Evolutionary conservation across 2,888 invertebrate genomes (phyloP), one percentile per base, ranked within the genome.

Genomic region (Torymus aiolomorphi): DNA sequence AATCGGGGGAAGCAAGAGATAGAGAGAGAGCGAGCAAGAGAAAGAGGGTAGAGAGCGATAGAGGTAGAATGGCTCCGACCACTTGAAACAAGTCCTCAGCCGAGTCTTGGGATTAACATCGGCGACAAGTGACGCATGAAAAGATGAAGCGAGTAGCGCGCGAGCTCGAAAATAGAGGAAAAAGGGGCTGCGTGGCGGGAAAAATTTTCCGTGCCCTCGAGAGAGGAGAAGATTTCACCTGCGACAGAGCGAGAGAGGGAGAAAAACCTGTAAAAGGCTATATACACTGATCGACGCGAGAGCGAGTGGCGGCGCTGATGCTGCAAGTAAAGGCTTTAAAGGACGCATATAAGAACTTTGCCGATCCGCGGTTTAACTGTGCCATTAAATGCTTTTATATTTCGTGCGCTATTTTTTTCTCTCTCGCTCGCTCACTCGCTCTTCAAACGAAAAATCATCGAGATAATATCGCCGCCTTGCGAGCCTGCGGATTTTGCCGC

Each of bases 321-420:
- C 66, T 72, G 77, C 67, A 72, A 59, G 59, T 72, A 61, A 78
- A 59, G 72, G 67, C 52, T 76, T 65, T 61, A n/a, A 65, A 65
- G 74, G 65, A 20, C 71, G 78, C 67, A 42, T 56, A 62, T 70
- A 76, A 63, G 70, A 78, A 72, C 59, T 71, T 66, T 56, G 59
- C 59, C 57, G 52, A 67, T 69, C 20, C 24, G 62, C 31, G 49
- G 31, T 77, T 70, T 71, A 71, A 77, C 77, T 54, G 67, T 61
- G 61, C 73, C 73, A 67, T 73, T 73, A 78, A 73, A 72, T 56
- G 70, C 72, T 78, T 78, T 78, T 78, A 66, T 72, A 72, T 77
- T 77, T 67, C 18, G 20, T 61, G n/a, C 14, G 10, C 31, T 66
- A 66, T 56, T 31, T 18, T 59, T 59, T 67, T 71, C 49, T 31